phyloP scores from a whole-genome alignment of 2,888 invertebrate genomes.

The Cerceris rybyensis region DNA sequence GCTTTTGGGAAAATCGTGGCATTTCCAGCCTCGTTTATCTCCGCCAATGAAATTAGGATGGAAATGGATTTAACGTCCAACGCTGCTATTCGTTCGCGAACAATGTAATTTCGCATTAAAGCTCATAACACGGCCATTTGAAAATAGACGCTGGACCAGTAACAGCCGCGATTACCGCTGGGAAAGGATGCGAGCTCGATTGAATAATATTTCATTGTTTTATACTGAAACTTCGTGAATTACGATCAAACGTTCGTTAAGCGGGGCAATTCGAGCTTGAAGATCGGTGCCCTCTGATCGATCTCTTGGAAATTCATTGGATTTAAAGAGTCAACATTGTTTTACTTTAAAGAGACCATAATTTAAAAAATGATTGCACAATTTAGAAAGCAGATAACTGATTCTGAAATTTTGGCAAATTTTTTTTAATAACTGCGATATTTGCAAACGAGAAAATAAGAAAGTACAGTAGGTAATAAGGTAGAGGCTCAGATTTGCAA shows the following conservation, averaged over 20 bases:
- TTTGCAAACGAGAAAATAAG: too few species aligned
- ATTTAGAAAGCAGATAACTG: too few species aligned
- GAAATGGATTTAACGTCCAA: conserved; percentile 58
- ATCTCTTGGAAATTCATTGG: too few species aligned
- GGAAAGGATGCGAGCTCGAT: background rate
- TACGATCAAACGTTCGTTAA: background rate
- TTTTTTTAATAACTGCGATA: too few species aligned
- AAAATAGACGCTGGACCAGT: conserved; percentile 8
- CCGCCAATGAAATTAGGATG: conserved; percentile 60
- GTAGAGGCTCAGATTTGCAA: too few species aligned
- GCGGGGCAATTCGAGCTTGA: background rate
- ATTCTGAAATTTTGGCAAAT: too few species aligned
- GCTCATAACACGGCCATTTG: conserved; percentile 2
- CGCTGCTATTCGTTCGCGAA: conserved; percentile 3
- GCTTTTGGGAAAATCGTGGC: background rate
- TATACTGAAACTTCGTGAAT: conserved; percentile 9
- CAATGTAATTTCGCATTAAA: conserved; percentile 22
- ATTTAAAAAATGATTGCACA: too few species aligned
- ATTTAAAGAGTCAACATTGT: too few species aligned
- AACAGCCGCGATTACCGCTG: background rate
- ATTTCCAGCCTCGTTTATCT: conserved; percentile 13
- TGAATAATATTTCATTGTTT: conserved; percentile 9
- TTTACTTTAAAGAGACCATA: too few species aligned
- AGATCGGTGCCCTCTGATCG: too few species aligned
- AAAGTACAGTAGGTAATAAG: too few species aligned